These are phyloP conservation scores for Ectobius pallidus DNA, from an alignment of 2,888 invertebrate genomes.

Conservation along the genomic window DNA sequence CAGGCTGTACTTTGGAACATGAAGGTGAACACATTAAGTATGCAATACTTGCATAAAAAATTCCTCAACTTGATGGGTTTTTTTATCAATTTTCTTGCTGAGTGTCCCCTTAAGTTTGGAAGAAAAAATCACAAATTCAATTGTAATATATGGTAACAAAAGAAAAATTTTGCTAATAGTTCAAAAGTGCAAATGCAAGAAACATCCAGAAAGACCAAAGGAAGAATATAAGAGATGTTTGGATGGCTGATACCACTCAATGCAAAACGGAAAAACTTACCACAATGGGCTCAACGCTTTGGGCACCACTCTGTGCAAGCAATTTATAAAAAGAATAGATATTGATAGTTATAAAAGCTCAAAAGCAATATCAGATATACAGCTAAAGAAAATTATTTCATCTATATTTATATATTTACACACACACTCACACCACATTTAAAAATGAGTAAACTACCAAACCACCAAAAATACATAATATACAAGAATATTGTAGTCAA, in stretches of 20 bases:
- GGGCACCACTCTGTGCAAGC: constrained; percentile 53
- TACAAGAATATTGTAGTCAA: not conserved
- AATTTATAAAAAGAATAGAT: constrained; percentile 52
- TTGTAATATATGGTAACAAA: no score
- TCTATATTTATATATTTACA: not conserved
- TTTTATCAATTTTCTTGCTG: no score
- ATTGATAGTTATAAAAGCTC: constrained; percentile 23
- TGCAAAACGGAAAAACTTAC: constrained; percentile 69
- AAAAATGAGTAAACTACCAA: not conserved
- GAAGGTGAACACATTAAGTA: no score
- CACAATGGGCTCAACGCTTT: constrained; percentile 91
- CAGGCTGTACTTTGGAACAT: no score
- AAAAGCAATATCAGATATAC: constrained; percentile 18
- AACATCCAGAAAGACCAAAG: not conserved
- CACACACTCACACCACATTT: not conserved
- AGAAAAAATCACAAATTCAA: no score
- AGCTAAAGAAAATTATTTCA: not conserved
- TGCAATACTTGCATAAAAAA: no score
- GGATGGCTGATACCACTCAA: constrained; percentile 10
- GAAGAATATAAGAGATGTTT: not conserved
- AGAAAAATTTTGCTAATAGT: no score
- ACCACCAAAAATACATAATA: not conserved
- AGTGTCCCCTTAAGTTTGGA: no score
- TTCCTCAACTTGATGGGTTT: no score
- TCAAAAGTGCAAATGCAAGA: not conserved